Percentiles rank a stretch among this genome's conserved stretches.
Conservation (phyloP, 1,140 invertebrate genomes). For the Magallana angulata region DNA sequence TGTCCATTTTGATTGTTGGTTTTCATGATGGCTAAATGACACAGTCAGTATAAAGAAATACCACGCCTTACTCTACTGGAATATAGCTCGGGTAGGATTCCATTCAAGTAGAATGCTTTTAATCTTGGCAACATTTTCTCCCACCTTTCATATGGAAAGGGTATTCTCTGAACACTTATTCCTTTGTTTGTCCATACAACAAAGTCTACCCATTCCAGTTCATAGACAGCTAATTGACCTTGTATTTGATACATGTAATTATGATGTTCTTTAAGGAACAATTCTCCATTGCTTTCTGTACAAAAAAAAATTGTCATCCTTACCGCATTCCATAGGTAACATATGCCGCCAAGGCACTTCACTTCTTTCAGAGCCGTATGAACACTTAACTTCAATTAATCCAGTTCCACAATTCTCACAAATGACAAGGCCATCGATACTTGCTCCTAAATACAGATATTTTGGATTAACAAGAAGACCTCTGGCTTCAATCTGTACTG, state of each 20-base stretch:
- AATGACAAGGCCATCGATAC: constrained; percentile 40
- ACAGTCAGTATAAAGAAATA: background rate
- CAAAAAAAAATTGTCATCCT: constrained; percentile 14
- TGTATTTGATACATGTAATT: constrained; percentile 53
- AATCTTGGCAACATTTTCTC: constrained; percentile 39
- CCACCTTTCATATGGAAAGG: constrained; percentile 28
- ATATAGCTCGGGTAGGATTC: constrained; percentile 42
- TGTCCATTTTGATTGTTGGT: background rate
- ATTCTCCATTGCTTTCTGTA: background rate
- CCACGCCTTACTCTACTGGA: constrained; percentile 38
- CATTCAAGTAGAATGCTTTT: constrained; percentile 33
- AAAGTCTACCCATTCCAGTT: constrained; percentile 46
- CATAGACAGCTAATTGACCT: constrained; percentile 41
- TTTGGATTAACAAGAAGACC: constrained; percentile 44
- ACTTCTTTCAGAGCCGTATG: constrained; percentile 41
- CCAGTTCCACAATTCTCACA: constrained; percentile 42
- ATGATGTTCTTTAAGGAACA: constrained; percentile 38
- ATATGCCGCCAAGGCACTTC: constrained; percentile 39
- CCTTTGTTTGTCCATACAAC: constrained; percentile 50
- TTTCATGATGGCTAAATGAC: background rate
- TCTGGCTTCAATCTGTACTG: background rate
- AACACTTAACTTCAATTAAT: constrained; percentile 47
- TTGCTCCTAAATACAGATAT: constrained; percentile 47
- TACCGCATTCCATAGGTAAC: background rate
- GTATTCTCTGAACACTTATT: constrained; percentile 16